phyloP scores from a whole-genome alignment of 2,113 vertebrate species.

The Corydoras sp. region DNA sequence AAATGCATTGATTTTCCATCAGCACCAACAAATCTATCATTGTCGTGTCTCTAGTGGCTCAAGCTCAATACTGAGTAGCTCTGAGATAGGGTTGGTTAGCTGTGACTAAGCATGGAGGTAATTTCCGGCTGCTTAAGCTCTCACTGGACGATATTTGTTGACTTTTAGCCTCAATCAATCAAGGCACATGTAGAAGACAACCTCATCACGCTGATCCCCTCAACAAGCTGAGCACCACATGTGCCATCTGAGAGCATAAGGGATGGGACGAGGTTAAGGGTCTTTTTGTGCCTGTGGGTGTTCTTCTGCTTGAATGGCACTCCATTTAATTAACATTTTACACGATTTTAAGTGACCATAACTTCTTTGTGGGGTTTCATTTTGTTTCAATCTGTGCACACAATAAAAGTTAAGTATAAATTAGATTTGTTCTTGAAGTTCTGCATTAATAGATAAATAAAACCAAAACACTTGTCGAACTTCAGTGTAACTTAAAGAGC shows the following conservation, averaged over 20 bases:
- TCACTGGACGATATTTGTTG: slow-evolving; percentile 12
- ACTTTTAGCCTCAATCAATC: slow-evolving; percentile 18
- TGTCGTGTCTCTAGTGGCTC: slow-evolving; percentile 16
- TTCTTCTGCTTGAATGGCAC: slow-evolving; percentile 6
- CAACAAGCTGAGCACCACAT: not conserved
- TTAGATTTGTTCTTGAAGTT: no score
- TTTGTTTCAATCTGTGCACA: no score
- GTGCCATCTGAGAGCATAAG: not conserved
- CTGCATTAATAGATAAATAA: no score
- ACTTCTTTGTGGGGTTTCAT: no score
- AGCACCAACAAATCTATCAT: slow-evolving; percentile 14
- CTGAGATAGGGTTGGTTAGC: slow-evolving; percentile 15
- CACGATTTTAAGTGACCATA: not conserved
- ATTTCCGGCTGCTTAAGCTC: not conserved
- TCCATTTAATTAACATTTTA: slow-evolving; percentile 25
- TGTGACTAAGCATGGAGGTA: not conserved
- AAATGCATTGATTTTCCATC: slow-evolving; percentile 23
- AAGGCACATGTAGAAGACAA: slow-evolving; percentile 6
- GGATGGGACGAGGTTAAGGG: slow-evolving; percentile 19
- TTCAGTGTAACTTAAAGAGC: no score
- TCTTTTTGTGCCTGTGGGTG: not conserved
- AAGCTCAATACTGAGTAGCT: slow-evolving; percentile 9
- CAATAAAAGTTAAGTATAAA: no score
- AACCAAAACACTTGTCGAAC: no score
- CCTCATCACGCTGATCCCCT: slow-evolving; percentile 9